phyloP scores from a whole-genome alignment of 2,113 vertebrate genomes.

The Ibidorhyncha struthersii region DNA sequence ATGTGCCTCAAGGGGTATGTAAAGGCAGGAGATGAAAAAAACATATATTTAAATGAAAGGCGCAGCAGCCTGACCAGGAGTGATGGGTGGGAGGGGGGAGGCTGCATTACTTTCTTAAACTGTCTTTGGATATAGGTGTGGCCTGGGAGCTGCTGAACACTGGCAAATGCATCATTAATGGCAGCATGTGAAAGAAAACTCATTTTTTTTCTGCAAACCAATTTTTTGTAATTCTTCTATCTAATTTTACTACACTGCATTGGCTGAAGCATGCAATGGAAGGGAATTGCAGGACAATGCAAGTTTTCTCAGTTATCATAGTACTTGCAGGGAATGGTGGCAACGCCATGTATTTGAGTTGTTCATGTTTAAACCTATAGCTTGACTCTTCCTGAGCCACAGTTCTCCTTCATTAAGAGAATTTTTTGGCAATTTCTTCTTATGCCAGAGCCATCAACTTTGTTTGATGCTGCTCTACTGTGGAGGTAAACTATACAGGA shows the following conservation, averaged over 20 bases:
- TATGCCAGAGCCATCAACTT: neutral
- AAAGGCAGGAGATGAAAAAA: neutral
- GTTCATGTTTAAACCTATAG: neutral
- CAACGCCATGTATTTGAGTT: neutral
- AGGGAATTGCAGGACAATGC: neutral
- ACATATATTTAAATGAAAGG: neutral
- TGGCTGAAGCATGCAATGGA: neutral
- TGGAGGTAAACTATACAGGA: neutral
- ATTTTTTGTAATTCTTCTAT: neutral
- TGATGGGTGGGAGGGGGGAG: accelerated
- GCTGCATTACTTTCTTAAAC: neutral
- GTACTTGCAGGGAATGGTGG: neutral
- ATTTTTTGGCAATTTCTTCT: accelerated
- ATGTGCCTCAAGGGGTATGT: conserved; percentile 29
- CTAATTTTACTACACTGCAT: neutral
- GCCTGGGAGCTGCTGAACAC: neutral
- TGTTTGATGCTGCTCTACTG: neutral
- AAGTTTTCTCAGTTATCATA: neutral
- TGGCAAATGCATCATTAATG: neutral
- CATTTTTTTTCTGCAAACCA: neutral
- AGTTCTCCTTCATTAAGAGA: neutral
- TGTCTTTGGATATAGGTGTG: neutral
- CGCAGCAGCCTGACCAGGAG: neutral
- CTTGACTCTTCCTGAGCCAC: neutral
- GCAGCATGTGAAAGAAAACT: neutral